phyloP scores from a whole-genome alignment of 2,113 vertebrate species.

The Phyllostomus discolor region DNA sequence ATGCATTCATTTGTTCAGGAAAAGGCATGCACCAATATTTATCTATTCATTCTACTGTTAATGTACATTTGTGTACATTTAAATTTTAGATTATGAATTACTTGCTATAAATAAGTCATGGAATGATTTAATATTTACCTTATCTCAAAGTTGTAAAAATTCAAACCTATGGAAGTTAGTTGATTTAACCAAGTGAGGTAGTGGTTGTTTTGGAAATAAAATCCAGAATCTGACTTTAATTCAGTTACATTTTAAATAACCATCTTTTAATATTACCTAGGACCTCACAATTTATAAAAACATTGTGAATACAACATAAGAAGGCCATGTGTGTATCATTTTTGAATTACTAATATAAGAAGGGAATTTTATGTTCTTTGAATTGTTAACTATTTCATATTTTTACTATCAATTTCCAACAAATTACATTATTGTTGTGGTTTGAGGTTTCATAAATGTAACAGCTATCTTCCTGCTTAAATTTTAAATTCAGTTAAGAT shows the following conservation, averaged over 20 bases:
- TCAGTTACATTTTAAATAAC: background rate
- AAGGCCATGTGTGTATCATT: conserved; percentile 50
- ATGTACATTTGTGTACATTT: background rate
- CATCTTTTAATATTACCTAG: background rate
- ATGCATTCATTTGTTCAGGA: background rate
- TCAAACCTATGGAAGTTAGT: background rate
- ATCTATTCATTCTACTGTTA: background rate
- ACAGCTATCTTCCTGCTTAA: background rate
- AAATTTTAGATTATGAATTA: background rate
- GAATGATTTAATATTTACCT: background rate
- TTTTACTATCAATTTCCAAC: conserved; percentile 47
- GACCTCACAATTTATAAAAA: conserved; percentile 40
- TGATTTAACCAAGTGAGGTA: background rate
- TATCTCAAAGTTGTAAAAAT: background rate
- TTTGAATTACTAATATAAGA: conserved; percentile 74
- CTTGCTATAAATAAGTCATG: background rate
- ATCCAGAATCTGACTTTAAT: background rate
- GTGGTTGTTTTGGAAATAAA: background rate
- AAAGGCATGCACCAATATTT: background rate
- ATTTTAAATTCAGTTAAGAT: background rate
- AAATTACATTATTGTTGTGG: background rate
- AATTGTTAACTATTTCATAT: conserved; percentile 59
- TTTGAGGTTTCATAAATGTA: background rate
- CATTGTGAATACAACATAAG: conserved; percentile 66
- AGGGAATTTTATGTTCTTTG: conserved; percentile 68